phyloP scores from a whole-genome alignment of 2,888 invertebrate species.

The Nyleta sp. region DNA sequence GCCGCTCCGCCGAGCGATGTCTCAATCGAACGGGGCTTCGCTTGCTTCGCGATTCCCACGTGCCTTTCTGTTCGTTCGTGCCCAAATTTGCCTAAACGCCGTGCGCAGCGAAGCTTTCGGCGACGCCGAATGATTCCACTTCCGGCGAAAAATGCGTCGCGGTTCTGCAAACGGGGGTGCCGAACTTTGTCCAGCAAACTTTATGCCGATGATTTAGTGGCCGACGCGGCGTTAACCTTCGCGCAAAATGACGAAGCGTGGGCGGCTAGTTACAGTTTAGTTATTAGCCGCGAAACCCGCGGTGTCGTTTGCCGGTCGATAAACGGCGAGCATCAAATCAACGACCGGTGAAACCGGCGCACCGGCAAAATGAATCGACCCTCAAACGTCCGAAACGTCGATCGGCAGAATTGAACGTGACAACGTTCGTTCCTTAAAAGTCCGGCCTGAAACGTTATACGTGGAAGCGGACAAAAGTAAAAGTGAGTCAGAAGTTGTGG shows the following conservation, averaged over 20 bases:
- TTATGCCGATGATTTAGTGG: constrained; percentile 80
- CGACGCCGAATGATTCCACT: no score
- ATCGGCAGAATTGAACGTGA: constrained; percentile 28
- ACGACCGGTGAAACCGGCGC: neutral
- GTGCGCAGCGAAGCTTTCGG: no score
- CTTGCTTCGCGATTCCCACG: constrained; percentile 48
- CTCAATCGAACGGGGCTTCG: constrained; percentile 78
- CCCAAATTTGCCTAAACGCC: neutral
- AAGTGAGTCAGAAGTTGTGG: constrained; percentile 53
- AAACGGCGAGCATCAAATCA: constrained; percentile 35
- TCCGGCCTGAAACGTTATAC: constrained; percentile 32
- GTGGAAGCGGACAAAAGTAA: constrained; percentile 40
- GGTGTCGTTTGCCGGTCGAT: constrained; percentile 57
- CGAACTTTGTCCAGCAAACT: constrained; percentile 80
- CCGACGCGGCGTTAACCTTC: constrained; percentile 72
- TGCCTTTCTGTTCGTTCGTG: constrained; percentile 1
- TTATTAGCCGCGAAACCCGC: constrained; percentile 66
- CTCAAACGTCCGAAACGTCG: neutral
- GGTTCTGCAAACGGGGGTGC: constrained; percentile 23
- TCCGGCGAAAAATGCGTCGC: constrained; percentile 19
- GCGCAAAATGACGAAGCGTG: constrained; percentile 70
- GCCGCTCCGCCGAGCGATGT: constrained; percentile 78
- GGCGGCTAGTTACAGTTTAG: constrained; percentile 71
- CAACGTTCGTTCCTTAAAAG: constrained; percentile 23
- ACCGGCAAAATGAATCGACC: no score